A percentile compares a stretch with the other conserved stretches of the same genome.
Evolutionary conservation across 2,113 vertebrate species (phyloP).

Genomic region (Dascyllus trimaculatus): DNA sequence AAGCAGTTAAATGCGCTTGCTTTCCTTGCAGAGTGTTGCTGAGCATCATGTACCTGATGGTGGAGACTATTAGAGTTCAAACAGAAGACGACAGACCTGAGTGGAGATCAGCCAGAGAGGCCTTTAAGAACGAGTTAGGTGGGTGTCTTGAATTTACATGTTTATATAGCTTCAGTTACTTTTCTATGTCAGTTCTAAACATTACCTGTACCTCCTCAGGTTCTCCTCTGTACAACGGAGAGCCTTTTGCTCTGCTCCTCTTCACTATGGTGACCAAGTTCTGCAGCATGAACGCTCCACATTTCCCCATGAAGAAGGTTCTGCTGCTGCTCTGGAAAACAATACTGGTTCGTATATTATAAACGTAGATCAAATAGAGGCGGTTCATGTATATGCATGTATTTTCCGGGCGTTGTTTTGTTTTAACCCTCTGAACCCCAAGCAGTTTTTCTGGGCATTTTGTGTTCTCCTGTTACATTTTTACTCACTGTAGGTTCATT

Average conservation of each 20-base stretch:
- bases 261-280: conserved; percentile 98
- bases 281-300: conserved; percentile 96
- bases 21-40: conserved; percentile 89
- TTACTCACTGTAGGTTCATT: too few species aligned
- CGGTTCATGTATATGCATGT: too few species aligned
- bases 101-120: conserved; percentile 89
- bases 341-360: conserved; percentile 87
- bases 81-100: conserved; percentile 86
- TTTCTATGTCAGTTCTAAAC: not conserved
- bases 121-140: conserved; percentile 94
- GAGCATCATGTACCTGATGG: conserved; percentile 97
- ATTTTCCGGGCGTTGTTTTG: not conserved
- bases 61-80: conserved; percentile 93
- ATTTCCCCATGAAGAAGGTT: conserved; percentile 99
- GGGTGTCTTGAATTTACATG: conserved; percentile 18
- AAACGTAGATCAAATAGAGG: not conserved
- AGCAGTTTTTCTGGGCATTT: too few species aligned
- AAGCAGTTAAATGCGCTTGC: not conserved
- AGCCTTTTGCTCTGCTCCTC: conserved; percentile 94
- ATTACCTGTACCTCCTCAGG: conserved; percentile 75
- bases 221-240: conserved; percentile 89
- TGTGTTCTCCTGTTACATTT: too few species aligned
- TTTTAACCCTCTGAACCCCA: too few species aligned
- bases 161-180: not conserved
- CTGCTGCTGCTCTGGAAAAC: conserved; percentile 98